These are phyloP conservation scores for Argyra leucocephala DNA, from an alignment of 2,888 invertebrate genomes.

Conservation along the genomic window DNA sequence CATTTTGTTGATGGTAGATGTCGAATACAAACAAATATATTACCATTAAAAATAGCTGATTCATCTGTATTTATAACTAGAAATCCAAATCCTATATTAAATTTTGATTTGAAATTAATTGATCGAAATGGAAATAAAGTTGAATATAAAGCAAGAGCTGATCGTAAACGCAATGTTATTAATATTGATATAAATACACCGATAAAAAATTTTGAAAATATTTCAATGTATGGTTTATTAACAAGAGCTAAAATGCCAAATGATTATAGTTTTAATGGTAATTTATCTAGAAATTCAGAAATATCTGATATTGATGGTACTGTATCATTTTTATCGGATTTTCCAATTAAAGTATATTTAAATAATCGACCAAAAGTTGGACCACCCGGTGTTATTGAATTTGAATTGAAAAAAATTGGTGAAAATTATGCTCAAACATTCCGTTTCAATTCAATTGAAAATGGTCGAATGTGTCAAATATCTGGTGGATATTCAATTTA, in stretches of 20 bases:
- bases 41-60: constrained; percentile 35
- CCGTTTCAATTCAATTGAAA: constrained; percentile 39
- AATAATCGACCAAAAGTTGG: constrained; percentile 43
- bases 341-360: constrained; percentile 42
- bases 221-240: constrained; percentile 39
- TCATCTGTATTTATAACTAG: constrained; percentile 32
- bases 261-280: constrained; percentile 40
- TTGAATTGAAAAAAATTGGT: constrained; percentile 32
- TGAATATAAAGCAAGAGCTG: constrained; percentile 36
- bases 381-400: constrained; percentile 37
- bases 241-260: constrained; percentile 24
- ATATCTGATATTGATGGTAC: constrained; percentile 43
- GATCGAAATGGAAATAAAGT: constrained; percentile 31
- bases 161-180: constrained; percentile 35
- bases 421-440: constrained; percentile 33
- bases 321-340: constrained; percentile 37
- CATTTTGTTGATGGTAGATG: constrained; percentile 44
- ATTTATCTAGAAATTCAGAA: constrained; percentile 41
- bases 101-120: constrained; percentile 33
- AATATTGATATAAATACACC: constrained; percentile 41
- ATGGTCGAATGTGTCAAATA: constrained; percentile 43
- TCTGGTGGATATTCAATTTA: constrained; percentile 39
- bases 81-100: constrained; percentile 31
- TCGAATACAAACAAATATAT: constrained; percentile 35
- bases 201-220: constrained; percentile 35